Evolutionary conservation across 2,888 invertebrate genomes (phyloP), one percentile per base, ranked within the genome.

Genomic region (Bruchidius siliquastri): DNA sequence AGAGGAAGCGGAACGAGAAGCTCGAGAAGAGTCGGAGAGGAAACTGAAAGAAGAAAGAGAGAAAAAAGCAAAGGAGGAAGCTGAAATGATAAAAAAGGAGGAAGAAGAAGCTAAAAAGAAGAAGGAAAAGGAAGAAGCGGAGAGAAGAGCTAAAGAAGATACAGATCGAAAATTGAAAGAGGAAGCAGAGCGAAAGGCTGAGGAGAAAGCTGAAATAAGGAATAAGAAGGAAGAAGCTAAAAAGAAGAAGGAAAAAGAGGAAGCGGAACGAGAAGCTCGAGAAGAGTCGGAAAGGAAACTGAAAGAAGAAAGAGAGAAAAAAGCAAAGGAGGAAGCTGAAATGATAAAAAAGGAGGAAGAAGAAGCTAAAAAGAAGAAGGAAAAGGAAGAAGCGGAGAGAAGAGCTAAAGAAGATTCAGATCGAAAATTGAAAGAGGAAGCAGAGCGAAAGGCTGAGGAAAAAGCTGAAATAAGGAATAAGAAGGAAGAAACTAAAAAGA

Each of bases 321-420:
- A n/a, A n/a, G n/a, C n/a, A n/a, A n/a, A n/a, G n/a, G n/a, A n/a
- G n/a, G n/a, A n/a, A n/a, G 72, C 75, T 69, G 72, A 71, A 73
- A 77, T 22, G 70, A 69, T n/a, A n/a, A n/a, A n/a, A 67, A 66
- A 75, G 70, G 72, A 79, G 49, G 70, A 76, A 20, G 69, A 32
- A 66, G 72, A 79, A 71, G 74, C 79, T 72, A 72, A 77, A 32
- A 77, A 75, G 73, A 68, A 74, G 49, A 75, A 76, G 74, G 81
- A 82, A 18, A 73, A 71, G 49, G 66, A 71, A 30, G 76, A 79
- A 74, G 71, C 70, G 21, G 74, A 76, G 21, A 72, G 78, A 71
- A 73, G 79, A 72, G 72, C 75, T 30, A 78, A 76, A 73, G 49
- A 75, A 67, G 75, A 74, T 73, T 80, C 82, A 10, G 82, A 79